Base-by-base conservation (phyloP, 2,113 vertebrate genomes). In the Notothenia coriiceps region DNA sequence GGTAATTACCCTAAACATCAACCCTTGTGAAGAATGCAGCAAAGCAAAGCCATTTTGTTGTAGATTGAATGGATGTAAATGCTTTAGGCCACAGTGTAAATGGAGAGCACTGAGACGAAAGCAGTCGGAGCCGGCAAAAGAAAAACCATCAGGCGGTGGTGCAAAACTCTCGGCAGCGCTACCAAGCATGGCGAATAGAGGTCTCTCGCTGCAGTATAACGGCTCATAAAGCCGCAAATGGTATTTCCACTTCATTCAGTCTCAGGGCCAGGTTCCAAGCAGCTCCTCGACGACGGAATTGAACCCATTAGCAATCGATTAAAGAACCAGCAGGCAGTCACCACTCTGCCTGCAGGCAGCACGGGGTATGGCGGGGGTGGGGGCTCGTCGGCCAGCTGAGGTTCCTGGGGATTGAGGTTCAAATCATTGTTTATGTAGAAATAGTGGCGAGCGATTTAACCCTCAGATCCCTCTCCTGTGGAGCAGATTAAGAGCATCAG, bases 221-320 rank as follows among this genome's bases (percentile, higher is more conserved):
- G 94, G 90, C 93, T 95, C 94, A 95, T 95, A 93, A 93, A 95
- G 94, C 93, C 77, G 87, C 93, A 94, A 95, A 95, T 95, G 94
- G 94, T 89, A 93, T 94, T 95, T 95, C 94, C 93, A 93, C 93
- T 94, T 92, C 90, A 94, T 93, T 95, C 94, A 94, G 93, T 95
- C 91, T 93, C 91, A 92, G 93, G 94, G 93, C 93, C 89, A 83
- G 86, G 89, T 94, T 95, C 94, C 94, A 95, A 92, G 92, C 90
- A 88, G 89, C 94, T 94, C 91, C 84, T 93, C 92, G 70, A 88
- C 86, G 88, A 88, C 87, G 91, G 92, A 95, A 94, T 91, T 93
- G 92, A 93, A 93, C 89, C 94, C 94, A 95, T 95, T 95, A 95
- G 94, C 93, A 93, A 95, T 95, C 94, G 93, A 95, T 95, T 95